A percentile compares a stretch with the other conserved stretches of the same genome.
Conservation (phyloP, 1,140 invertebrate species). For the Gryon sp. region DNA sequence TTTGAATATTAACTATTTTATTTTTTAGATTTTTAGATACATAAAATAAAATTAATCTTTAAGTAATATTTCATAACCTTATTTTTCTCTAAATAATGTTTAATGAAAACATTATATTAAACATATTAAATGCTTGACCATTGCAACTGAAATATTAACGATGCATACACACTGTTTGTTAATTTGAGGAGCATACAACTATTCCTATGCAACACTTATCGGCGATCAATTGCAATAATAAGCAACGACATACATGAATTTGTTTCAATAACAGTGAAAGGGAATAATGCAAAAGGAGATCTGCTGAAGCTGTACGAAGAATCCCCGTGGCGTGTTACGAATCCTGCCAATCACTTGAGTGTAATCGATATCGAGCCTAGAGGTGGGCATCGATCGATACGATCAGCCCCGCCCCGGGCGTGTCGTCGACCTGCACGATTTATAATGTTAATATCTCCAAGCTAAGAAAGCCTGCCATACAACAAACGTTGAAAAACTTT, state of each 20-base stretch:
- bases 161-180: no score
- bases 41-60: no score
- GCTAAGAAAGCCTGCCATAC: slow-evolving; percentile 34
- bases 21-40: no score
- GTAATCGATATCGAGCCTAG: slow-evolving; percentile 76
- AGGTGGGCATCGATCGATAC: slow-evolving; percentile 76
- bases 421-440: slow-evolving; percentile 77
- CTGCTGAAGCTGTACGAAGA: slow-evolving; percentile 50
- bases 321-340: slow-evolving; percentile 74
- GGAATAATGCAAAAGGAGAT: slow-evolving; percentile 46
- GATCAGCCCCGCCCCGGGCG: slow-evolving; percentile 77
- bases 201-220: slow-evolving; percentile 26
- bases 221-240: slow-evolving; percentile 34
- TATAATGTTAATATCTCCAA: slow-evolving; percentile 78
- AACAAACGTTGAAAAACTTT: slow-evolving; percentile 17
- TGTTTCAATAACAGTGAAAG: slow-evolving; percentile 53
- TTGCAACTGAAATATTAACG: no score
- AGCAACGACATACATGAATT: slow-evolving; percentile 37
- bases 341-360: slow-evolving; percentile 77
- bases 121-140: no score
- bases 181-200: no score
- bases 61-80: no score
- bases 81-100: no score
- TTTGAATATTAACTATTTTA: no score
- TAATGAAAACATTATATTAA: no score